Evolutionary conservation across 2,888 invertebrate species (phyloP), one percentile per base, ranked within the genome.

Genomic region (Lottia scabra): DNA sequence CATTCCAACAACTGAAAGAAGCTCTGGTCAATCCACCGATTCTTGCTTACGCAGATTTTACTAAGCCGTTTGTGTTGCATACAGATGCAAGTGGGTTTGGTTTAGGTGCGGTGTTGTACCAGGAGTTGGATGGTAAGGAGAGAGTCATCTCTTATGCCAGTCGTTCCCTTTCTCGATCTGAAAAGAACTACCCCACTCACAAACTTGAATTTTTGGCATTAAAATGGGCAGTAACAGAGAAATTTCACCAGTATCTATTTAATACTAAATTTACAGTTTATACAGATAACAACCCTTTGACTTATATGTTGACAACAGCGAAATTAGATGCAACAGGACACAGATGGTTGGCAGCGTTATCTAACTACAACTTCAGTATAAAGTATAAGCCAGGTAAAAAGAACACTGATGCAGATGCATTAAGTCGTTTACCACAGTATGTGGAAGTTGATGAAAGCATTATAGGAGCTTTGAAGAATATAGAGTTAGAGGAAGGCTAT

Each of bases 351-450:
- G 56, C 23, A n/a, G n/a, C 19, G 0, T 56, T 56, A 2, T n/a
- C 56, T 19, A 56, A 56, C 23, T 56, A 56, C 56, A 56, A 56
- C 56, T 56, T 19, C 23, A 56, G 13, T 23, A 16, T 56, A 12
- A 23, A 23, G 13, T 56, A 56, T 19, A 56, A 23, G 15, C 19
- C 19, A 15, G 56, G 56, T 23, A 56, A 23, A 13, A 12, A 19
- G 10, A 56, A 56, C 23, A 10, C 56, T 23, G 23, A 56, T 13
- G 19, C 56, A 15, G 78, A 76, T 73, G 72, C 44, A 16, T 66
- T 75, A 16, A 76, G 88, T 46, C 23, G 76, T 27, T 46, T 75
- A 15, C 75, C 72, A 23, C 0, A 68, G 26, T 43, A 63, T 16
- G 15, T n/a, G 23, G 65, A 67, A 5, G 27, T 46, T 13, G 56